A percentile compares a stretch with the other conserved stretches of the same genome.
Conservation (phyloP, 2,797 vertebrate species). For the Pseudocheirus occidentalis region DNA sequence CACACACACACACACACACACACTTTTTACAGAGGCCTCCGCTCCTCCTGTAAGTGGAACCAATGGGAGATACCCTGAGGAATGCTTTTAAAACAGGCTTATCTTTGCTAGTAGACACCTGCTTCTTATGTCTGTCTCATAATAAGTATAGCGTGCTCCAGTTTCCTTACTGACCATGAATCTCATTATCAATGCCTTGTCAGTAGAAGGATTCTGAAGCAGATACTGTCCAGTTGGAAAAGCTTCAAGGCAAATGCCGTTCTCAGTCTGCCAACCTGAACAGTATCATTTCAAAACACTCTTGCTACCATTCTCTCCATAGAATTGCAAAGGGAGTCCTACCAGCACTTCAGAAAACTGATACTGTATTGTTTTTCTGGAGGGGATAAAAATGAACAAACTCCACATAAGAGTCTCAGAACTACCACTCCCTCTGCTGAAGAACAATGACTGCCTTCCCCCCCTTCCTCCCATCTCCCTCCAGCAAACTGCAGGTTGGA, state of each 20-base stretch:
- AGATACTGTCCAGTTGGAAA: constrained; percentile 46
- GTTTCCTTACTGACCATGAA: constrained; percentile 20
- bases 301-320: constrained; percentile 32
- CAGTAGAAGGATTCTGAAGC: constrained; percentile 44
- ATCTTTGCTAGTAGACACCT: constrained; percentile 1
- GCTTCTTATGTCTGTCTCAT: neutral
- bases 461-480: constrained; percentile 17
- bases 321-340: constrained; percentile 57
- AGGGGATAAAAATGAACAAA: constrained; percentile 52
- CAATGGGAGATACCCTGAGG: neutral
- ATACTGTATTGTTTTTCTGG: constrained; percentile 49
- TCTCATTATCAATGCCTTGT: constrained; percentile 30
- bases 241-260: constrained; percentile 14
- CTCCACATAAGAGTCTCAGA: constrained; percentile 39
- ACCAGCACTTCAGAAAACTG: constrained; percentile 31
- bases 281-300: constrained; percentile 32
- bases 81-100: constrained; percentile 50
- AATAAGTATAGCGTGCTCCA: constrained; percentile 26
- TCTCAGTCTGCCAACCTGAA: neutral
- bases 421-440: constrained; percentile 24
- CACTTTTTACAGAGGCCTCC: constrained; percentile 45
- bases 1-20: neutral
- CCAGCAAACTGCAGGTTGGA: constrained; percentile 40
- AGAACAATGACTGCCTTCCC: constrained; percentile 53
- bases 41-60: neutral